Conservation (phyloP, 2,113 vertebrate genomes). For the Polypterus senegalus region DNA sequence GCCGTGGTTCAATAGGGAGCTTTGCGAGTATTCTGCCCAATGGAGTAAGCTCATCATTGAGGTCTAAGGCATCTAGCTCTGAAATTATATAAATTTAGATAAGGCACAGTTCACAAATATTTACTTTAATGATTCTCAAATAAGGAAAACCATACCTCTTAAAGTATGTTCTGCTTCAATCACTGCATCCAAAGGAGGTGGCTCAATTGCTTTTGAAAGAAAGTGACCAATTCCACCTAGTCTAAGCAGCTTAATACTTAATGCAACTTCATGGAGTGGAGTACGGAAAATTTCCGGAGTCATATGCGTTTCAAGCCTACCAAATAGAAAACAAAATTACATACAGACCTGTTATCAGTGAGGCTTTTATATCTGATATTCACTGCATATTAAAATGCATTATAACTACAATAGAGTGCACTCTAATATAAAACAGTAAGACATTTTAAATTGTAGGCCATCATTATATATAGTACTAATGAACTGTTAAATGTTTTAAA, state of each 20-base stretch:
- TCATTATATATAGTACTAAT: no score
- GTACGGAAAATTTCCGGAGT: conserved; percentile 92
- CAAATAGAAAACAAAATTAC: background rate
- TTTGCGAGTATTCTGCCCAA: conserved; percentile 82
- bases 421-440: no score
- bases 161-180: conserved; percentile 87
- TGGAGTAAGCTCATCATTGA: conserved; percentile 83
- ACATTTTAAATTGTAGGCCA: no score
- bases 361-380: no score
- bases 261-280: conserved; percentile 78
- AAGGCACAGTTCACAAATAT: no score
- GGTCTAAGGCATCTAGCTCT: conserved; percentile 87
- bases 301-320: conserved; percentile 83
- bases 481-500: no score
- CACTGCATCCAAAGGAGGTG: conserved; percentile 84
- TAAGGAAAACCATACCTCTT: conserved; percentile 43
- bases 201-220: conserved; percentile 92
- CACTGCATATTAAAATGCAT: no score
- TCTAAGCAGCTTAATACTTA: conserved; percentile 85
- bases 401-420: no score
- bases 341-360: no score
- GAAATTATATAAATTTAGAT: conserved; percentile 11
- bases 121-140: no score
- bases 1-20: conserved; percentile 84
- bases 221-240: conserved; percentile 84